Evolutionary conservation across 2,797 vertebrate genomes (phyloP).

Genomic region (Thripadectes ignobilis): DNA sequence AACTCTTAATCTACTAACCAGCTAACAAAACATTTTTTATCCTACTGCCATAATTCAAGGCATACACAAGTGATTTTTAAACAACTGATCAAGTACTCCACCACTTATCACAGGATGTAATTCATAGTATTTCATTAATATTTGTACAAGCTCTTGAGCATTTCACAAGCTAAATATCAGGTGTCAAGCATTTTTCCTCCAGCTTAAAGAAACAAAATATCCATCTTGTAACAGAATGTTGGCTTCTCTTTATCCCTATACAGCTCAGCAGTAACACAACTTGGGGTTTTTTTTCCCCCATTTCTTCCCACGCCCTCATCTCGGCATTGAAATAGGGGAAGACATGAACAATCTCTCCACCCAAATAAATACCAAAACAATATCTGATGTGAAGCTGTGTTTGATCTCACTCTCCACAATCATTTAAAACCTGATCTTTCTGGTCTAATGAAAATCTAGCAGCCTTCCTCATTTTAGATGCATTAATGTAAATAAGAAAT

Average conservation of each 20-base stretch:
- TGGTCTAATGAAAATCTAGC: background rate
- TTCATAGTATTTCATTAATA: background rate
- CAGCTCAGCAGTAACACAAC: background rate
- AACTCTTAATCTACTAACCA: background rate
- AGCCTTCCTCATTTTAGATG: background rate
- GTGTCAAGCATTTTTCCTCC: background rate
- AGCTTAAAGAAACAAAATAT: background rate
- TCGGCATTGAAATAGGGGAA: background rate
- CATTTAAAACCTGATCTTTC: background rate
- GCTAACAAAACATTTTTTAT: background rate
- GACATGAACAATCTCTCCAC: background rate
- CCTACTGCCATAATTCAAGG: background rate
- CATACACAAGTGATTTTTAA: background rate
- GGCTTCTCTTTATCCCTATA: background rate
- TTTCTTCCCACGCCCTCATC: background rate
- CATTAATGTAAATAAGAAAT: background rate
- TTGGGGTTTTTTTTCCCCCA: background rate
- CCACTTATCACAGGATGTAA: background rate
- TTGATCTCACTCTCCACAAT: background rate
- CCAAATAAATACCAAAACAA: background rate
- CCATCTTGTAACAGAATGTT: background rate
- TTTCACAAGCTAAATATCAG: background rate
- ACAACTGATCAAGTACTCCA: background rate
- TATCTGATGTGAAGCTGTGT: background rate
- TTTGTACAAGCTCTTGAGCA: background rate